Evolutionary conservation across 1,140 invertebrate genomes (phyloP).

Genomic region (Philopotamus ludificatus): DNA sequence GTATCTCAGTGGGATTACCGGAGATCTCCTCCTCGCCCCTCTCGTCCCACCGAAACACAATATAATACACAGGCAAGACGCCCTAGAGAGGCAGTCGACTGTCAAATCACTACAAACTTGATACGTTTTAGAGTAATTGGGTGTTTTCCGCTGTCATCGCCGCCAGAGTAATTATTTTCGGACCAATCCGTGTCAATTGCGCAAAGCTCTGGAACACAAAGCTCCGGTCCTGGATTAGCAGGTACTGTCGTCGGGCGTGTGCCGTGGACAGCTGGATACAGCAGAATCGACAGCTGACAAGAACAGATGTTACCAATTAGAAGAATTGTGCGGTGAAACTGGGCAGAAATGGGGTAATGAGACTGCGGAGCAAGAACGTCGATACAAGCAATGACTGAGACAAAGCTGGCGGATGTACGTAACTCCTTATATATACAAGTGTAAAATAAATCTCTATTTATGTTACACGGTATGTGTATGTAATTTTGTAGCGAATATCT

Average conservation of each 20-base stretch:
- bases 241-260: background rate
- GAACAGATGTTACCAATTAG: background rate
- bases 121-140: too few species aligned
- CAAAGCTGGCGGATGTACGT: too few species aligned
- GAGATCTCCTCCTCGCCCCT: background rate
- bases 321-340: background rate
- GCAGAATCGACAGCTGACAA: background rate
- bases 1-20: conserved; percentile 24
- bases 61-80: too few species aligned
- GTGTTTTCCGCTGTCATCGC: too few species aligned
- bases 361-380: background rate
- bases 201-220: background rate
- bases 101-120: too few species aligned
- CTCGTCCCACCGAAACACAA: too few species aligned
- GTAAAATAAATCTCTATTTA: background rate
- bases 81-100: too few species aligned
- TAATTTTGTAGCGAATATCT: background rate
- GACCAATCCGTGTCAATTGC: background rate
- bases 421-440: background rate
- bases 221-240: background rate
- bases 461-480: background rate
- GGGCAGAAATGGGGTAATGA: background rate
- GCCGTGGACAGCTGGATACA: background rate
- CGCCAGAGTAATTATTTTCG: background rate
- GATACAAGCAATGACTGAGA: too few species aligned